Conservation (phyloP, 2,797 vertebrate genomes). For the Borostomias antarcticus region DNA sequence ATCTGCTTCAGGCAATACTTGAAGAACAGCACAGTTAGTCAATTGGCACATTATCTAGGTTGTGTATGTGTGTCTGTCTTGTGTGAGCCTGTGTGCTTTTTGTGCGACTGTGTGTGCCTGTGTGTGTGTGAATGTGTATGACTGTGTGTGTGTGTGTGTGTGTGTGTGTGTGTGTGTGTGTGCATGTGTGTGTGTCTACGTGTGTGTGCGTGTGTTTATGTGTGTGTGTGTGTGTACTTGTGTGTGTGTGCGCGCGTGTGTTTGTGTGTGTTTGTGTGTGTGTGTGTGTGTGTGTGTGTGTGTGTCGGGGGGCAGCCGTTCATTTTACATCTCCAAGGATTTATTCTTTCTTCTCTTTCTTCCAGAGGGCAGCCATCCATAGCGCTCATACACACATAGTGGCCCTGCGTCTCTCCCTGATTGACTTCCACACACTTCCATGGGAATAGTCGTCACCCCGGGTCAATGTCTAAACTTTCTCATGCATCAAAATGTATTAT, state of each 20-base stretch:
- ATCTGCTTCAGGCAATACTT: constrained; percentile 38
- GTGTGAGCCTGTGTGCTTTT: background rate
- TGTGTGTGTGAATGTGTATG: no score
- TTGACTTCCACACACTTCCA: constrained; percentile 65
- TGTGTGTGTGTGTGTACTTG: no score
- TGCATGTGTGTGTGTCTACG: no score
- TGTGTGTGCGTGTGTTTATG: no score
- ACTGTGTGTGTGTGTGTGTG: no score
- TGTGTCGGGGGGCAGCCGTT: no score
- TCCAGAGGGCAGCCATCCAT: constrained; percentile 55
- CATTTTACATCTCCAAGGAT: constrained; percentile 35
- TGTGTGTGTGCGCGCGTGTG: no score
- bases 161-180: no score
- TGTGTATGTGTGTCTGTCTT: background rate
- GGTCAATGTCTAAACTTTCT: constrained; percentile 77
- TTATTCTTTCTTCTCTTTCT: constrained; percentile 38
- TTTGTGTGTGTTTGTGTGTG: no score
- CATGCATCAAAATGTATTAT: constrained; percentile 76
- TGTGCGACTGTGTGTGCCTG: background rate
- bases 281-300: no score
- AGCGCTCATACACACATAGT: constrained; percentile 19
- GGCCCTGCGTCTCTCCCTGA: constrained; percentile 46
- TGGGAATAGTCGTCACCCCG: constrained; percentile 71
- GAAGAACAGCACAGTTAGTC: constrained; percentile 11
- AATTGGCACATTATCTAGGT: background rate